Base-by-base conservation (phyloP, 1,140 invertebrate species). In the Lasaia peninsularis region DNA sequence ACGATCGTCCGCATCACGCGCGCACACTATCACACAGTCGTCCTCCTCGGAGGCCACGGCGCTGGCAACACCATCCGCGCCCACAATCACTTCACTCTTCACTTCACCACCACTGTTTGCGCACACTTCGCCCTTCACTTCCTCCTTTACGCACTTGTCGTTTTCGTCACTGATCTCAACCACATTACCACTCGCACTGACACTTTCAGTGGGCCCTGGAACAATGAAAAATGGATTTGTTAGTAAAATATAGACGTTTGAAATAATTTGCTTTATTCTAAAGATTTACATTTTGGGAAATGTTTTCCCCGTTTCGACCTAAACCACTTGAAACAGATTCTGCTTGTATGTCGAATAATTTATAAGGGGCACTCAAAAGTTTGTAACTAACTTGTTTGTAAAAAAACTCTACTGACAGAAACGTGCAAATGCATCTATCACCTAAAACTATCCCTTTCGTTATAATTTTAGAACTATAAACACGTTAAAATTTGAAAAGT, bases 11-110 rank as follows among this genome's bases (percentile, higher is more conserved):
- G 82, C 88, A 85, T 90, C 86, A 60, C 80, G 78, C 72, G 83
- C 79, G 79, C 84, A 80, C 85, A 91, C 89, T 86, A 90, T 91
- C 81, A 90, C 89, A 85, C 89, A 89, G 76, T 90, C 90, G 81
- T 90, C 90, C 80, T 91, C 89, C 77, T 90, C 89, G 80, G 85
- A 88, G 78, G 87, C 86, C 85, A 88, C 86, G 80, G 86, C 79
- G 80, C 72, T 79, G 72, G 73, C 79, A 77, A 81, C 81, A 86
- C 80, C 81, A 82, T 86, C 84, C 81, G 80, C 82, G 82, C 73
- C 77, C 75, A 71, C 80, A 79, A 76, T 83, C 80, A 86, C 84
- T 80, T 75, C 84, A 85, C 76, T 76, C 77, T 69, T 67, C 80
- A 86, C 82, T 83, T 80, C 82, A 80, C 77, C 74, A 62, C 66